These are phyloP conservation scores for Pantelozetes paolii DNA, from an alignment of 2,888 invertebrate species.

Conservation along the genomic window DNA sequence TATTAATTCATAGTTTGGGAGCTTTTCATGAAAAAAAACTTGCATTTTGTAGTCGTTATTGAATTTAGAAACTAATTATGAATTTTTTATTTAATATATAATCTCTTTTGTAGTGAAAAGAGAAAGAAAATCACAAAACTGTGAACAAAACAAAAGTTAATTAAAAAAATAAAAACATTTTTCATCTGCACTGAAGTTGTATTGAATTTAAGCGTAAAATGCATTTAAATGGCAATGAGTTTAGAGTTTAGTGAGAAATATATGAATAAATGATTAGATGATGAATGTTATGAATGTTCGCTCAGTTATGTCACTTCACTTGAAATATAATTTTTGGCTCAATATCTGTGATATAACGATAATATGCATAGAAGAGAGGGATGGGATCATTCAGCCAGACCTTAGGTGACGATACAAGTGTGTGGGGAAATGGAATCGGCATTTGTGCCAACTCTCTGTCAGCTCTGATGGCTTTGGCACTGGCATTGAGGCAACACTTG, in stretches of 20 bases:
- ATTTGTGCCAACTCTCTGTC: neutral
- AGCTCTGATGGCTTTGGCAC: neutral
- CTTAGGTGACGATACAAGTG: neutral
- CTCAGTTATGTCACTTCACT: neutral
- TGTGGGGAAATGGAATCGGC: neutral
- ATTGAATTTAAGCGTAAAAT: neutral
- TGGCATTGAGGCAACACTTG: neutral
- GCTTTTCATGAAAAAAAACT: no score
- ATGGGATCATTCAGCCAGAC: neutral
- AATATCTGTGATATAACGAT: neutral
- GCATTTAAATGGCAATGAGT: neutral
- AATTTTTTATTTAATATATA: neutral
- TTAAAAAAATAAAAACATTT: neutral
- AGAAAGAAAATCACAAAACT: neutral
- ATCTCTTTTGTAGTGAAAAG: neutral
- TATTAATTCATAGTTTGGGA: no score
- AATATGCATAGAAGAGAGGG: neutral
- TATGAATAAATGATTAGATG: neutral
- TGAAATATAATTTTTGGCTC: neutral
- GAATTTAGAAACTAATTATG: no score
- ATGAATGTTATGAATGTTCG: neutral
- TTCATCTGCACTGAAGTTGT: neutral
- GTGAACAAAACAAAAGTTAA: neutral
- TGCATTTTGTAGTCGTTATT: no score
- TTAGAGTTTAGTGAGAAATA: neutral